Conservation (phyloP, 2,888 invertebrate species). For the Odontocerum albicorne region DNA sequence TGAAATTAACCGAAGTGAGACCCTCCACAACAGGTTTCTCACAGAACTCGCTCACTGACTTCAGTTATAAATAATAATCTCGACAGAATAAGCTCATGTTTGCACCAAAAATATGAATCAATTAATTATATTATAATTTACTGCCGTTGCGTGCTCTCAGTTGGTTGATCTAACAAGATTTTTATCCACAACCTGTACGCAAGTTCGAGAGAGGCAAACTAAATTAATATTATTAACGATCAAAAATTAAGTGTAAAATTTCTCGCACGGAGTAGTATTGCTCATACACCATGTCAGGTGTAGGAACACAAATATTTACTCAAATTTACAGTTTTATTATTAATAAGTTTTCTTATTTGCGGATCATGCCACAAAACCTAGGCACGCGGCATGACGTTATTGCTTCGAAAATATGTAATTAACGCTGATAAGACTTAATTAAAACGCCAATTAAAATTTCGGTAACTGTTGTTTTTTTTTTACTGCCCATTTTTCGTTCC, state of each 20-base stretch:
- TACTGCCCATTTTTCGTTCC: constrained; percentile 25
- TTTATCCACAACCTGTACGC: too few species aligned
- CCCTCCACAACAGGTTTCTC: too few species aligned
- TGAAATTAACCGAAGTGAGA: too few species aligned
- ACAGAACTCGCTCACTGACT: too few species aligned
- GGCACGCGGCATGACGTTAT: neutral
- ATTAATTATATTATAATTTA: too few species aligned
- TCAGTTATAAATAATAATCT: too few species aligned
- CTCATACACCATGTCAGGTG: neutral
- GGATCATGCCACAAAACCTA: neutral
- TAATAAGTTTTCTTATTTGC: neutral
- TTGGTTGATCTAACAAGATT: too few species aligned
- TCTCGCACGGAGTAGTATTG: neutral
- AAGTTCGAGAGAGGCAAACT: too few species aligned
- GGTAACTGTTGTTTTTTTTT: constrained; percentile 28
- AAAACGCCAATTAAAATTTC: constrained; percentile 31
- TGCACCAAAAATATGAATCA: too few species aligned
- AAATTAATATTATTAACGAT: too few species aligned
- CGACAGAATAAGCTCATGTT: too few species aligned
- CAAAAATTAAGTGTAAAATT: neutral
- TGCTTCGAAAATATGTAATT: constrained; percentile 26
- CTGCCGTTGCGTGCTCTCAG: too few species aligned
- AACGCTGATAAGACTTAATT: constrained; percentile 29
- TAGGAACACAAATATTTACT: neutral
- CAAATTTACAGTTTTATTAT: neutral